Conservation (phyloP, 2,113 vertebrate genomes). For the Mus pahari region DNA sequence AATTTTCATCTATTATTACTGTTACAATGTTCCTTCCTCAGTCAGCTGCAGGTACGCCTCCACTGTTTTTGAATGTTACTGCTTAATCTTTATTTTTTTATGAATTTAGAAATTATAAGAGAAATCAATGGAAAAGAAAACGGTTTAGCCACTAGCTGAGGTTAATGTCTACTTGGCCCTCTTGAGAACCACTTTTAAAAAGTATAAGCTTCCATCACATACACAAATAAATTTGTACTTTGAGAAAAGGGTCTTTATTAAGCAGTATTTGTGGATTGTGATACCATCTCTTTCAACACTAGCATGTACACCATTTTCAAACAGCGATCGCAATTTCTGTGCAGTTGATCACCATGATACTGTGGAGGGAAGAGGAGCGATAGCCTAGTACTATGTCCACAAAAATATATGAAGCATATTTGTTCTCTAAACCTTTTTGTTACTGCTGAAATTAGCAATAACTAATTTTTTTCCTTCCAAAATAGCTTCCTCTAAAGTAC, state of each 20-base stretch:
- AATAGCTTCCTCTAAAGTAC: not conserved
- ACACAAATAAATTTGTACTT: not conserved
- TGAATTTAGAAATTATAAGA: slow-evolving; percentile 26
- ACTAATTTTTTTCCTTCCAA: not conserved
- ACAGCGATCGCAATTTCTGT: not conserved
- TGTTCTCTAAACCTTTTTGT: not conserved
- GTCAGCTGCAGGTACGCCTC: not conserved
- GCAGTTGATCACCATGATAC: not conserved
- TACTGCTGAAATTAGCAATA: not conserved
- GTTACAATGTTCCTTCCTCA: not conserved
- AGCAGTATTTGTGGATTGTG: not conserved
- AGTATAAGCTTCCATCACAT: not conserved
- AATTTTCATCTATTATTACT: not conserved
- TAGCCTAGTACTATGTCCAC: not conserved
- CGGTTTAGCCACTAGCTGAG: not conserved
- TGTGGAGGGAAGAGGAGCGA: not conserved
- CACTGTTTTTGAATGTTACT: slow-evolving; percentile 27
- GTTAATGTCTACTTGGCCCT: not conserved
- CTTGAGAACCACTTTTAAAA: not conserved
- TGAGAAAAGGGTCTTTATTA: not conserved
- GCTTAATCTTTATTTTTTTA: slow-evolving; percentile 54
- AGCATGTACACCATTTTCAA: fast-evolving
- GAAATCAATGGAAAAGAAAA: slow-evolving; percentile 36
- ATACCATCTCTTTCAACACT: not conserved
- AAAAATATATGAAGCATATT: too few species aligned